A percentile compares a stretch with the other conserved stretches of the same genome.
These are phyloP conservation scores for Scrobipalpa costella DNA, from an alignment of 2,888 invertebrate species.

Conservation along the genomic window DNA sequence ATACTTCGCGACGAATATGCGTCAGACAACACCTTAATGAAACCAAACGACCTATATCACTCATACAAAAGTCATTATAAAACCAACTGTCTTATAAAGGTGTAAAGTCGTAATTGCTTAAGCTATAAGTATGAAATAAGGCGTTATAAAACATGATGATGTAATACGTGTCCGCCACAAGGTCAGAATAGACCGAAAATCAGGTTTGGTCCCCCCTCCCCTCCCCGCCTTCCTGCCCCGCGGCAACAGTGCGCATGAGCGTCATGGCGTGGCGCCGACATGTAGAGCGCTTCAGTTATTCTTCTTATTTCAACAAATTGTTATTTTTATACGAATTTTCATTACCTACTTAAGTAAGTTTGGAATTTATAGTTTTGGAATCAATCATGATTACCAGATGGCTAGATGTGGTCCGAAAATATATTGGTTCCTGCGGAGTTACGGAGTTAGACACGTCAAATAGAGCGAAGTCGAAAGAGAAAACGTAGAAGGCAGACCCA, in stretches of 20 bases:
- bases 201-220: slow-evolving; percentile 65
- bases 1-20: slow-evolving; percentile 55
- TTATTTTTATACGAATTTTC: not conserved
- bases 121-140: slow-evolving; percentile 49
- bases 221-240: slow-evolving; percentile 29
- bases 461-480: too few relatives aligned
- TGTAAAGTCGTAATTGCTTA: slow-evolving; percentile 34
- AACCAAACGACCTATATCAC: slow-evolving; percentile 41
- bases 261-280: slow-evolving; percentile 57
- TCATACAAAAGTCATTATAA: slow-evolving; percentile 26
- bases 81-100: slow-evolving; percentile 27
- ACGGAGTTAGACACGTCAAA: too few relatives aligned
- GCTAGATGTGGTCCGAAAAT: too few relatives aligned
- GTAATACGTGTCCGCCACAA: slow-evolving; percentile 74
- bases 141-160: slow-evolving; percentile 70
- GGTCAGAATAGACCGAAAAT: slow-evolving; percentile 80
- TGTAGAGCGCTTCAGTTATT: slow-evolving; percentile 33
- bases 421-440: too few relatives aligned
- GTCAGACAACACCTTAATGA: slow-evolving; percentile 44
- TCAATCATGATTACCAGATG: too few relatives aligned
- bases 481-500: too few relatives aligned
- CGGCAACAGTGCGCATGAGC: slow-evolving; percentile 41
- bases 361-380: too few relatives aligned
- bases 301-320: not conserved
- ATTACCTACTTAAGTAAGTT: too few relatives aligned